Evolutionary conservation across 2,888 invertebrate species (phyloP).

Genomic region (Furcula furcula): DNA sequence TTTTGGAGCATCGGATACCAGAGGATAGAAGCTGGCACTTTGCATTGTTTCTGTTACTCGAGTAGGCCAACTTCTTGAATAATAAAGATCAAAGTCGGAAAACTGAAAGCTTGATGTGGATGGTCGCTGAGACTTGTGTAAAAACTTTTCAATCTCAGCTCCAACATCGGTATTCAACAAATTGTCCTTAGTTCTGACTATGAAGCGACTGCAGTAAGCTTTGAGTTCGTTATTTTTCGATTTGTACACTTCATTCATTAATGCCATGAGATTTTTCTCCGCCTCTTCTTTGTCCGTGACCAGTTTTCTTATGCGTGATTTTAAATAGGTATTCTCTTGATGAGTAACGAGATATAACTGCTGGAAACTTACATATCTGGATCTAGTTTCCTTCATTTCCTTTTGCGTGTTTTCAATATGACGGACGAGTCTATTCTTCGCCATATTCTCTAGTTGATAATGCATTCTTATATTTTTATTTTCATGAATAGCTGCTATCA

Average conservation of each 20-base stretch:
- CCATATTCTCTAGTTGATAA: conserved; percentile 52
- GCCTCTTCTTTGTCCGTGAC: conserved; percentile 51
- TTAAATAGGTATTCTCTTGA: conserved; percentile 64
- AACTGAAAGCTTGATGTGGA: conserved; percentile 11
- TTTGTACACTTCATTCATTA: conserved; percentile 58
- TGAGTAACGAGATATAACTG: conserved; percentile 59
- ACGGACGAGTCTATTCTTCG: conserved; percentile 51
- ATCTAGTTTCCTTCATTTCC: conserved; percentile 54
- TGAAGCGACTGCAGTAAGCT: conserved; percentile 56
- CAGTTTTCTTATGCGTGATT: conserved; percentile 50
- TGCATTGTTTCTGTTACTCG: conserved; percentile 32
- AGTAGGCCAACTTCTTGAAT: conserved; percentile 19
- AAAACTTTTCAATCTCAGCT: conserved; percentile 56
- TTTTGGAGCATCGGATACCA: conserved; percentile 46
- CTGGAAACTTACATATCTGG: conserved; percentile 56
- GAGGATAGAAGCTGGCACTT: conserved; percentile 26
- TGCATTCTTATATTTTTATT: conserved; percentile 59
- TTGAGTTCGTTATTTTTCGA: conserved; percentile 57
- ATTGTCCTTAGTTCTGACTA: conserved; percentile 55
- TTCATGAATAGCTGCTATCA: conserved; percentile 56
- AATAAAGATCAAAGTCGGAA: conserved; percentile 7
- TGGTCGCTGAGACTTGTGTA: conserved; percentile 29
- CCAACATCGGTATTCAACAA: conserved; percentile 50
- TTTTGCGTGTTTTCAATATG: conserved; percentile 54
- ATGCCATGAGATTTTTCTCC: conserved; percentile 50